Base-by-base conservation (phyloP, 2,113 vertebrate genomes). In the Gobius niger region DNA sequence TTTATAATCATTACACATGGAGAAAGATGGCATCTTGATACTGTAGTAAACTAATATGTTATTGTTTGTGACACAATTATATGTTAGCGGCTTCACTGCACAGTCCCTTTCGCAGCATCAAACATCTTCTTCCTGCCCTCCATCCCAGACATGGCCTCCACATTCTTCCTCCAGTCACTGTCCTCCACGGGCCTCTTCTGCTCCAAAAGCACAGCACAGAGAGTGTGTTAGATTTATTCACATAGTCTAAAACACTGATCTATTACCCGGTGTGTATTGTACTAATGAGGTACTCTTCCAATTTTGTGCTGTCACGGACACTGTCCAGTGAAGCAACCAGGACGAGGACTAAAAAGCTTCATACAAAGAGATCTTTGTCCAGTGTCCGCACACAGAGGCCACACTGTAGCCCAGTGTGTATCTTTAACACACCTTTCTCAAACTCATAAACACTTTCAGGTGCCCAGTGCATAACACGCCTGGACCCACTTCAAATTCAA, bases 101-200 rank as follows among this genome's bases (percentile, higher is more conserved):
- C 79, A 7, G 89, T 63, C 53, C 83, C 90, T 53, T 89, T 96
- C 71, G 96, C 96, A 6, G 96, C 96, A 0, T 98, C 96, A 0
- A 98, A 98, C 95, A 98, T 98, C 92, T 98, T 98, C 93, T 98
- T 98, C 50, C 96, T 86, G 7, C 96, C 96, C 79, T 98, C 96
- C 96, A 98, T 98, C 18, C 96, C 96, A 0, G 96, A 98, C 96
- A 98, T 96, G 86, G 96, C 96, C 67, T 98, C 96, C 82, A 98
- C 96, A 0, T 98, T 98, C 93, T 98, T 98, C 81, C 96, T 93
- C 96, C 96, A 98, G 85, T 98, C 96, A 0, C 96, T 94, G 81
- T 98, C 96, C 82, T 97, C 96, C 61, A 94, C 95, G 0, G 96
- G 95, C 59, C 95, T 93, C 50, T 98, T 96, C 96, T 98, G 77